These are phyloP conservation scores for Caenorhabditis sp. DNA, from an alignment of 2,888 invertebrate species.

Conservation along the genomic window DNA sequence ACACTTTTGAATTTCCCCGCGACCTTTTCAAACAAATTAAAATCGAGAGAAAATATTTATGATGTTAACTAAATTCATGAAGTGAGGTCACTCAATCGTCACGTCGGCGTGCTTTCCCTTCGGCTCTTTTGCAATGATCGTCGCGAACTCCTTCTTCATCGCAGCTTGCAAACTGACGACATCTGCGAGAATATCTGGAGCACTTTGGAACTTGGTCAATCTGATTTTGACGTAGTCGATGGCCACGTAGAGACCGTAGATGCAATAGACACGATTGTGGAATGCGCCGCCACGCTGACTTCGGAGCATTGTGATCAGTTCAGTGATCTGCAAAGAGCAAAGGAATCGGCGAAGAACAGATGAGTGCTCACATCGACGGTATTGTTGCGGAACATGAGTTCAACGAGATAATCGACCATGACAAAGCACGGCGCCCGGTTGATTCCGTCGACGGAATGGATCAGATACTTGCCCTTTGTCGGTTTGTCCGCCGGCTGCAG, in stretches of 20 bases:
- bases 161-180: conserved; percentile 10
- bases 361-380: conserved; percentile 16
- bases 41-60: no score
- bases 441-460: conserved; percentile 39
- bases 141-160: conserved; percentile 12
- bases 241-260: conserved; percentile 28
- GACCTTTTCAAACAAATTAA: no score
- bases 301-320: conserved; percentile 15
- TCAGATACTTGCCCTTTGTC: conserved; percentile 4
- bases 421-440: conserved; percentile 40
- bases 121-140: conserved; percentile 14
- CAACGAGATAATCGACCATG: conserved; percentile 24
- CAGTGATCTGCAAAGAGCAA: conserved; percentile 13
- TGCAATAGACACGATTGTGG: conserved; percentile 21
- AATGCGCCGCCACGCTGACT: conserved; percentile 35
- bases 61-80: no score
- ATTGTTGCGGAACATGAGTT: conserved; percentile 41
- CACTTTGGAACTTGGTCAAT: conserved; percentile 12
- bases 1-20: no score
- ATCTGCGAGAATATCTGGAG: conserved; percentile 3
- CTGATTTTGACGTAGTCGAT: conserved; percentile 45
- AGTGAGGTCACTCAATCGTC: not conserved
- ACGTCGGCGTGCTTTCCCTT: not conserved
- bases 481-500: conserved; percentile 8
- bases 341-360: not conserved